phyloP scores from a whole-genome alignment of 1,140 invertebrate species.

The Carposina sasakii region DNA sequence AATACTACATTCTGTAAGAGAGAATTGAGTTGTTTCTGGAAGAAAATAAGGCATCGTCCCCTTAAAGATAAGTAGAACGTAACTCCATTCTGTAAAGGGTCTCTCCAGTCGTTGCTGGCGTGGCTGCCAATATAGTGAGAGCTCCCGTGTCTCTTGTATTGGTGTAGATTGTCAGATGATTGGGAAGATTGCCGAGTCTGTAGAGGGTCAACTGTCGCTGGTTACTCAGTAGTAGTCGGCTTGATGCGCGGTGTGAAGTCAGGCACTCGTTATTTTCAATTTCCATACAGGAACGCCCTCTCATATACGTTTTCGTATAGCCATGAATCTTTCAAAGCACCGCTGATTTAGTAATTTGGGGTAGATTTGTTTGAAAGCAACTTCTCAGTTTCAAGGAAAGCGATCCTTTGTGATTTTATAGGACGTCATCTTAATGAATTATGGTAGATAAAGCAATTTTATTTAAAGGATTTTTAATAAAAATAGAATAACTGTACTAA shows the following conservation, averaged over 20 bases:
- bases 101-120: slow-evolving; percentile 51
- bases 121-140: slow-evolving; percentile 49
- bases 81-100: slow-evolving; percentile 66
- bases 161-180: slow-evolving; percentile 41
- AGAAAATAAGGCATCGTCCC: slow-evolving; percentile 62
- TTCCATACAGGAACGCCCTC: slow-evolving; percentile 63
- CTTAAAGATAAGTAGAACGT: slow-evolving; percentile 67
- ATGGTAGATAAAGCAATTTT: too few species aligned
- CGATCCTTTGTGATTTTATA: too few species aligned
- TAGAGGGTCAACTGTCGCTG: slow-evolving; percentile 46
- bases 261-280: slow-evolving; percentile 69
- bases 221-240: slow-evolving; percentile 49
- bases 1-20: slow-evolving; percentile 42
- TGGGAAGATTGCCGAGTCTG: slow-evolving; percentile 39
- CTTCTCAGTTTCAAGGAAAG: too few species aligned
- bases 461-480: too few species aligned
- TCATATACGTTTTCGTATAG: slow-evolving; percentile 52
- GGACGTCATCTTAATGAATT: too few species aligned
- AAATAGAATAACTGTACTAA: too few species aligned
- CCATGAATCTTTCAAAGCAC: slow-evolving; percentile 65
- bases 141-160: slow-evolving; percentile 41
- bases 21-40: slow-evolving; percentile 47
- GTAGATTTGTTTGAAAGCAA: too few species aligned
- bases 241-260: slow-evolving; percentile 57
- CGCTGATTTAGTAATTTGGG: slow-evolving; percentile 47